These are phyloP conservation scores for Lottia gigantea DNA, from an alignment of 2,888 invertebrate genomes.

Conservation along the genomic window DNA sequence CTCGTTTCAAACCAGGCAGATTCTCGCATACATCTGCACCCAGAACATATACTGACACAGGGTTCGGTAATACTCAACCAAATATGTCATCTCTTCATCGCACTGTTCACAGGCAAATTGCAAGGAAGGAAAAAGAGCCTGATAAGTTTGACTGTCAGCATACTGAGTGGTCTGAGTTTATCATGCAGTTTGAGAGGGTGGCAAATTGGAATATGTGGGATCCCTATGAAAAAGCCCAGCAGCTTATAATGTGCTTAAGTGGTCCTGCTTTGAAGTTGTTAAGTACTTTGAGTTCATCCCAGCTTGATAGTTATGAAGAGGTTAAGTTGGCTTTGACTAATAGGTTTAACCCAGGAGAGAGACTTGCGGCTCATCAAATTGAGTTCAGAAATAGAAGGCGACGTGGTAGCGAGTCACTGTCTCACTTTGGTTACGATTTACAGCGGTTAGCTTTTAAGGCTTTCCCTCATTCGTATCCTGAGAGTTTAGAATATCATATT, in stretches of 20 bases:
- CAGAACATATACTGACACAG: no score
- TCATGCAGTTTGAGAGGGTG: slow-evolving; percentile 37
- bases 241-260: slow-evolving; percentile 16
- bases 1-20: no score
- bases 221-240: slow-evolving; percentile 19
- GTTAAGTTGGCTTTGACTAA: background rate
- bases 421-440: slow-evolving; percentile 8
- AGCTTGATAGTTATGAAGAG: slow-evolving; percentile 6
- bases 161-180: slow-evolving; percentile 34
- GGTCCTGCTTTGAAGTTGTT: slow-evolving; percentile 16
- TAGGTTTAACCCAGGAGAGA: slow-evolving; percentile 4
- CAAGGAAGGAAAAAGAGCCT: slow-evolving; percentile 30
- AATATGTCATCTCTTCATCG: no score
- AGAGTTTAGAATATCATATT: background rate
- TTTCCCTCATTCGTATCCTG: background rate
- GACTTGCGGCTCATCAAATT: background rate
- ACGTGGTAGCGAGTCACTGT: background rate
- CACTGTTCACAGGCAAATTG: background rate
- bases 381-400: slow-evolving; percentile 10
- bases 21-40: no score
- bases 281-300: background rate
- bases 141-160: slow-evolving; percentile 34
- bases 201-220: slow-evolving; percentile 33
- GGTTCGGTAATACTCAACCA: no score
- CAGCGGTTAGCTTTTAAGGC: background rate